phyloP scores from a whole-genome alignment of 2,113 vertebrate genomes.

The Columba janthina region DNA sequence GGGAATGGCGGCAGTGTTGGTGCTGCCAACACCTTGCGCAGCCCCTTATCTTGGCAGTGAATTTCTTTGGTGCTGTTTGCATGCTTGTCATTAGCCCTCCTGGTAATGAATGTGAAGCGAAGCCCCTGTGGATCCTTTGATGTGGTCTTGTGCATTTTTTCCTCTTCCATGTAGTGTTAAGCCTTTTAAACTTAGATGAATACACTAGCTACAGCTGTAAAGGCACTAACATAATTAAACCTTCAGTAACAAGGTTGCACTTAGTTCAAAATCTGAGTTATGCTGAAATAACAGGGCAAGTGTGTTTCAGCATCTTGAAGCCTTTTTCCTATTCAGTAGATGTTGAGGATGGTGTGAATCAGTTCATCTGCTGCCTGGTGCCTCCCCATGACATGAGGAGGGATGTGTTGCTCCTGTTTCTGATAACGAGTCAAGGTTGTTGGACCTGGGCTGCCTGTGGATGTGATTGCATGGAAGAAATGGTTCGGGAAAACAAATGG shows the following conservation, averaged over 20 bases:
- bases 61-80: neutral
- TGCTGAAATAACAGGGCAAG: neutral
- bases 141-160: slow-evolving; percentile 8
- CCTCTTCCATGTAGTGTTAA: neutral
- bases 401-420: rapidly evolving
- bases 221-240: neutral
- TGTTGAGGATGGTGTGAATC: rapidly evolving
- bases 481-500: rapidly evolving
- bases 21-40: neutral
- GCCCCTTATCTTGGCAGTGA: neutral
- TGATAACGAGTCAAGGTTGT: neutral
- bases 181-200: neutral
- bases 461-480: rapidly evolving
- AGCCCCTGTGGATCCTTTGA: neutral
- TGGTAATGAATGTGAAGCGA: neutral
- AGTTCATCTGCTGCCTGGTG: neutral
- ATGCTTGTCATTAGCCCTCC: neutral
- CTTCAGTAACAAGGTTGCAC: neutral
- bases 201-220: neutral
- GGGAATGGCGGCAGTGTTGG: neutral
- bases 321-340: rapidly evolving
- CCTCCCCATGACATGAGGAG: rapidly evolving
- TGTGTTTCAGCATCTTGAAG: neutral
- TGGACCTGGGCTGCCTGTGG: neutral
- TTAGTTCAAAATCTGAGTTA: neutral